Base-by-base conservation (phyloP, 2,888 invertebrate genomes). In the Patella caerulea region DNA sequence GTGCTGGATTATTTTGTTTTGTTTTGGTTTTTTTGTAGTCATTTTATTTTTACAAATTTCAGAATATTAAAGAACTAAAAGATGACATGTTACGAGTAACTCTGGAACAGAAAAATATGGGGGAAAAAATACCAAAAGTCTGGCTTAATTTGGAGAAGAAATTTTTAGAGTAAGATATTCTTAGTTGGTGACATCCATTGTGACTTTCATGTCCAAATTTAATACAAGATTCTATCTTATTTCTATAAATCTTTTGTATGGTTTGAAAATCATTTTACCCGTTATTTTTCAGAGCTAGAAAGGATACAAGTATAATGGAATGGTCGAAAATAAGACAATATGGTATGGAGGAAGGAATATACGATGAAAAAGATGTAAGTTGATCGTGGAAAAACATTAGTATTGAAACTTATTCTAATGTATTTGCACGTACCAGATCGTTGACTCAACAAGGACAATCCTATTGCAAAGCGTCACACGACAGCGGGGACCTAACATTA, bases 121-220 rank as follows among this genome's bases (percentile, higher is more conserved):
- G 90, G 12, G 91, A 91, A 82, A 86, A 88, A 74, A 89, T 91
- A 24, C 91, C 91, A 2, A 86, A 90, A 78, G 91, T 88, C 45
- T 91, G 91, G 91, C 86, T 91, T 17, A 89, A 88, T 77, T 85
- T 91, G 82, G 91, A 91, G 82, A 84, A 87, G 45, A 83, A 86
- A 73, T 88, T 91, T 29, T 82, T 89, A 5, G 83, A 81, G 90
- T 90, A 76, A 84, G 86, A 84, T 65, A 56, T 15, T 72, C 14
- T 9, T 17, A 19, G 3, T 65, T 65, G 3, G 2, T 19, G 5
- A 9, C 7, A 45, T 45, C 45, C 45, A 9, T 45, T 45, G 45
- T 7, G 9, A 9, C 45, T 45, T 45, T 45, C 4, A 45, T 45
- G 9, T 45, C 45, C 45, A 45, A 45, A 45, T 45, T 45, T 45